Base-by-base conservation (phyloP, 2,888 invertebrate species). In the Pyrocoelia pectoralis region DNA sequence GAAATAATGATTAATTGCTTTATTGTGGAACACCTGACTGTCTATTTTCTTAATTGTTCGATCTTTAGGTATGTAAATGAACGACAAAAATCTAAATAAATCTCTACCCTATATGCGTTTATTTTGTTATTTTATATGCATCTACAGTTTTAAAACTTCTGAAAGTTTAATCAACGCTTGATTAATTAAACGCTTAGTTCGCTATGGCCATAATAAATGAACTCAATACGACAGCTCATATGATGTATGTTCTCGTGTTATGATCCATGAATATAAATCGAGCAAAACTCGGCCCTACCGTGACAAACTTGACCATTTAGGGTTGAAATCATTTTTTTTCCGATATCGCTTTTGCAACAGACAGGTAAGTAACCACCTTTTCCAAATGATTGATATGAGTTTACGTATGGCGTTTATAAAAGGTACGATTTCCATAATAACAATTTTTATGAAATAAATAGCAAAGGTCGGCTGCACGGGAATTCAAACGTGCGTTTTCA, bases 231-330 rank as follows among this genome's bases (percentile, higher is more conserved):
- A 77, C 75, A 77, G 76, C 74, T 73, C 54, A 40, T 51, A 76
- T 77, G 75, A 76, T 76, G 72, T 76, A 77, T 76, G 73, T 73
- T 72, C 73, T 73, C 74, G 71, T 74, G 74, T 76, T 76, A 73
- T 76, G 77, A 77, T 76, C 75, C 76, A 74, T 76, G 75, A 76
- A 77, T 77, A 74, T 72, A 74, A 58, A 63, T 74, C 72, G 71
- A 71, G 69, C 71, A 69, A 68, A 33, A 63, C 67, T 50, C 60
- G 66, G 68, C 68, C 68, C 66, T 65, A 66, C 68, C 70, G 72
- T 70, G 71, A 72, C 71, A 69, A 71, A 72, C 68, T 67, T 69
- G 70, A 70, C 73, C 70, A 70, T 71, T 68, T 63, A 55, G 48
- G 50, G 53, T 9, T 24, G 15, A 14, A 43, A 52, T 29, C 29